Evolutionary conservation across 92 coral and sea anemone genomes (phyloP), one percentile per base, ranked within the genome.

Genomic region (Metridium senile): DNA sequence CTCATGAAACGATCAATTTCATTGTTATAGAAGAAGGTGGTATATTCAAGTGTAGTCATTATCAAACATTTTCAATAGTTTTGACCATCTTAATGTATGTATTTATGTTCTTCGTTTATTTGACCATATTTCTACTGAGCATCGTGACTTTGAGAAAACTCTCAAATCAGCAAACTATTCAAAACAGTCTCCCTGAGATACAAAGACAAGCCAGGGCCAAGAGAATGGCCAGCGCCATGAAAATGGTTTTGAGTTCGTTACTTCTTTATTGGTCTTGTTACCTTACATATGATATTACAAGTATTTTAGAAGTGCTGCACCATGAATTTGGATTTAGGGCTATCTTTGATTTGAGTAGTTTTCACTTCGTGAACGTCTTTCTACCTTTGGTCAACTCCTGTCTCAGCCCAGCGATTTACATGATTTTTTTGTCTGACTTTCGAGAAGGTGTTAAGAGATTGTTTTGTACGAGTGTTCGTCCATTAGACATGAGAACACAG

Each of bases 181-280:
- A 23, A 11, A 11, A 3, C 1, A 27, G 43, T 63, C 6, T 63
- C 6, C 27, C 69, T 63, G 69, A 27, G 27, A 11, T 22, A 16
- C 45, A 28, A 20, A 63, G 69, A n/a, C 17, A 28, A 29, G 69
- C 69, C 11, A 26, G 69, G 20, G 69, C 69, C 1, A 63, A 63
- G 28, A 4, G 69, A 16, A 63, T 18, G 23, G 1, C 35, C 0
- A 10, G 69, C 2, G 22, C 43, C 11, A 29, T 63, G 10, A 63
- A 27, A 30, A 63, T 63, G 69, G 69, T 63, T 28, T 31, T 63
- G 45, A 27, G 43, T 30, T 63, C 69, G 23, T n/a, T 63, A 13
- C 45, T 63, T 26, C 43, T 63, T 19, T 63, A 7, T 30, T 63
- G 10, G 21, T 28, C 16, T 31, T 63, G 69, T 22, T 4, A 39